Base-by-base conservation (phyloP, 2,888 invertebrate species). In the Lithosia quadra region DNA sequence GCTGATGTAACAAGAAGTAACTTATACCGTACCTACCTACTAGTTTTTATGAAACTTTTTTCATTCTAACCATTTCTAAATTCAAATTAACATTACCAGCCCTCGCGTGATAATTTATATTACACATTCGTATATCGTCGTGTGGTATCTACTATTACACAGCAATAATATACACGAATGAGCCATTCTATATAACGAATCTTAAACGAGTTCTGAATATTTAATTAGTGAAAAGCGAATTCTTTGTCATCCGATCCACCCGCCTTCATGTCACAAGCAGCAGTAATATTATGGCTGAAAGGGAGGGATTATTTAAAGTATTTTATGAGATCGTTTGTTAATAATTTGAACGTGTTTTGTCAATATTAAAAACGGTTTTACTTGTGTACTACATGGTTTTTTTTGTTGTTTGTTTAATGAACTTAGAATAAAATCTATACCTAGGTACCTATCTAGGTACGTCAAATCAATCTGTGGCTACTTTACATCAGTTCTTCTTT, bases 131-230 rank as follows among this genome's bases (percentile, higher is more conserved):
- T 49, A 9, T 49, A 49, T n/a, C n/a, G 8, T 49, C n/a, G 18
- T 49, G 8, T 49, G n/a, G 2, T n/a, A 8, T n/a, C n/a, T n/a
- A 9, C n/a, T 49, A 49, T 49, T 7, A 49, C 49, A 8, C 49
- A 49, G 18, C 24, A 58, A 33, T 33, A 33, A 33, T 10, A 33
- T 10, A 49, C n/a, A 49, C n/a, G 49, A 49, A 49, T 49, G 49
- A n/a, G n/a, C n/a, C n/a, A n/a, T 8, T 49, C 49, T 49, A 49
- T n/a, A 49, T n/a, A 9, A 49, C 49, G 49, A n/a, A 49, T 49
- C 49, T n/a, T n/a, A 49, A 49, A 49, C 49, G 9, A 49, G 49
- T 49, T 49, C n/a, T n/a, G 49, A 49, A 49, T 49, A 49, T 49
- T 49, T 49, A 49, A 49, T 49, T 49, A 49, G 49, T 49, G n/a